Base-by-base conservation (phyloP, 2,888 invertebrate genomes). In the Eupelmus urozonus region DNA sequence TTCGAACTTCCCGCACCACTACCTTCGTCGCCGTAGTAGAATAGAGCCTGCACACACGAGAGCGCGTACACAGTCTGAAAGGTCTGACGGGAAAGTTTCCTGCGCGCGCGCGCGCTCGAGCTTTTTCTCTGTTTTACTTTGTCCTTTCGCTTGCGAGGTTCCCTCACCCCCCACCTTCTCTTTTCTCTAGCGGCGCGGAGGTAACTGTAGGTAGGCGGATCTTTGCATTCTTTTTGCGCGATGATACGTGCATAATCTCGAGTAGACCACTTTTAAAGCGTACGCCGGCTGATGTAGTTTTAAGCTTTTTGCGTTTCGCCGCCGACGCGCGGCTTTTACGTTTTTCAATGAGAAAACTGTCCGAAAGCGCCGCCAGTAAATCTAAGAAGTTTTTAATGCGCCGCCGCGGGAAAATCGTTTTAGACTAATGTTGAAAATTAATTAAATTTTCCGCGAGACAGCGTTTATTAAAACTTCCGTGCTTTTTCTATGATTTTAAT, bases 51-150 rank as follows among this genome's bases (percentile, higher is more conserved):
- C 1, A 62, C 25, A 25, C 11, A 2, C 16, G 49, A 20, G 51
- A 18, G n/a, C 0, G 34, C 1, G 53, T 7, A 16, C 7, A 79
- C 80, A 4, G 84, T 84, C 84, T 85, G 85, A 86, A 85, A 86
- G 85, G 85, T 86, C 83, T 83, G 85, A 85, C 84, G 85, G 84
- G 76, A 85, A 86, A 86, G 84, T 86, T 86, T 85, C 81, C 79
- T 79, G 62, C 63, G 62, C 66, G 66, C 51, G 60, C 29, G 49
- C 53, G n/a, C 72, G 40, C 49, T 80, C 23, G 16, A 7, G 45
- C 53, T 55, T 25, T 42, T 42, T 27, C 23, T 65, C 60, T 57
- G 13, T 70, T 67, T 75, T 51, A 27, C 66, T 67, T 67, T 60
- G 59, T 18, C 60, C 59, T 16, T 49, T 34, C n/a, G n/a, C n/a